These are phyloP conservation scores for Mesorhabditis spiculigera DNA, from an alignment of 2,888 invertebrate genomes.

Conservation along the genomic window DNA sequence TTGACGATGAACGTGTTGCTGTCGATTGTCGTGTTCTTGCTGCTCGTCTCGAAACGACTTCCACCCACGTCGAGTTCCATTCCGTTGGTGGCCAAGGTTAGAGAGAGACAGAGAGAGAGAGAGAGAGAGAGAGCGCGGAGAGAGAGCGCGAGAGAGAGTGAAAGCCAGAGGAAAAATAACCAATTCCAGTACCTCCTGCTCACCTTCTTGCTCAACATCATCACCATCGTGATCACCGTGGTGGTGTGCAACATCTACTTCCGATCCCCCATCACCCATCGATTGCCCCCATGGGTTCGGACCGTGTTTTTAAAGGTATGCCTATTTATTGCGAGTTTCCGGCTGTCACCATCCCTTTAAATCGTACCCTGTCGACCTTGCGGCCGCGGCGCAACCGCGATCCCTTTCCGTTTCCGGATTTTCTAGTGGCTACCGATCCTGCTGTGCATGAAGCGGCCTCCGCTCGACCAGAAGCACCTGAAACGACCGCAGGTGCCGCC, in stretches of 20 bases:
- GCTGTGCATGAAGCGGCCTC: conserved; percentile 88
- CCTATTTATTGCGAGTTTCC: background rate
- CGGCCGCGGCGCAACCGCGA: conserved; percentile 67
- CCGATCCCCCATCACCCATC: conserved; percentile 90
- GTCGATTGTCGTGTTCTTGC: conserved; percentile 96
- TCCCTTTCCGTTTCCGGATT: background rate
- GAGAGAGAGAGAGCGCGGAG: no score
- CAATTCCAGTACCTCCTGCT: conserved; percentile 85
- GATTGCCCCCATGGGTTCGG: conserved; percentile 94
- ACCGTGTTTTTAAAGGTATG: conserved; percentile 81
- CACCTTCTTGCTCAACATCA: conserved; percentile 99
- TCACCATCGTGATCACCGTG: conserved; percentile 96
- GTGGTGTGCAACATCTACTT: conserved; percentile 99
- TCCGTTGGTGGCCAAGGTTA: conserved; percentile 71
- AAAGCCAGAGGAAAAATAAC: background rate
- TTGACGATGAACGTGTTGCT: conserved; percentile 88
- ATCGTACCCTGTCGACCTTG: conserved; percentile 64
- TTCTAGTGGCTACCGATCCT: conserved; percentile 76
- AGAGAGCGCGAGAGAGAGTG: background rate
- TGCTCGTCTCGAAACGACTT: conserved; percentile 96
- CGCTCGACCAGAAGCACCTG: conserved; percentile 23
- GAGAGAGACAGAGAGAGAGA: no score
- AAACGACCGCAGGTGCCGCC: conserved; percentile 21
- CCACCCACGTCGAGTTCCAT: conserved; percentile 96
- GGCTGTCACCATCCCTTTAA: background rate